Conservation (phyloP, 2,113 vertebrate genomes). For the Colistium nudipinnis region DNA sequence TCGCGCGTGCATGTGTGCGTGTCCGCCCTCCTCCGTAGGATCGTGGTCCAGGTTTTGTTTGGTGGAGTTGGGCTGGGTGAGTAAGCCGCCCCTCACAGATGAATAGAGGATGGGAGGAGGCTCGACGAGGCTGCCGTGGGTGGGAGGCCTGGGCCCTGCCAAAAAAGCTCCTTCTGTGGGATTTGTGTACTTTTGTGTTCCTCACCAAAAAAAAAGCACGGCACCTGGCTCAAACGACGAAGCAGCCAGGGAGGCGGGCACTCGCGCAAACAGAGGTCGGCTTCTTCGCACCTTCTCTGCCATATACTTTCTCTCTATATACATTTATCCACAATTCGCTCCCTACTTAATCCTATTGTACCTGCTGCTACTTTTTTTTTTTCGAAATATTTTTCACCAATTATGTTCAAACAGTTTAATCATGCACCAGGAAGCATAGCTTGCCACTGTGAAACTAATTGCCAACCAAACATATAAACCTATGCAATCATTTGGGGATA, state of each 20-base stretch:
- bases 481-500: background rate
- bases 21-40: constrained; percentile 69
- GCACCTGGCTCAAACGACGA: constrained; percentile 70
- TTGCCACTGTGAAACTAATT: background rate
- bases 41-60: constrained; percentile 78
- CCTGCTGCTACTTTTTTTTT: background rate
- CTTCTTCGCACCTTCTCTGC: constrained; percentile 39
- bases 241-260: constrained; percentile 69
- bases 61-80: constrained; percentile 78
- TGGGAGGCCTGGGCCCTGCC: constrained; percentile 79
- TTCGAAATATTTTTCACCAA: background rate
- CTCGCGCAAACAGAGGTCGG: constrained; percentile 63
- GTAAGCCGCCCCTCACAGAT: constrained; percentile 81
- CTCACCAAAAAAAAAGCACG: constrained; percentile 66
- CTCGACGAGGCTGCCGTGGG: constrained; percentile 81
- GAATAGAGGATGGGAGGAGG: constrained; percentile 91
- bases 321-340: too few relatives aligned
- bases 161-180: constrained; percentile 86
- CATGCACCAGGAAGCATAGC: background rate
- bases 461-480: too few relatives aligned
- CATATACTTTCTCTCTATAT: too few relatives aligned
- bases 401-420: constrained; percentile 6
- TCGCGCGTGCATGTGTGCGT: constrained; percentile 42
- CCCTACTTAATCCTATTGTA: background rate
- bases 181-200: constrained; percentile 84